phyloP scores from a whole-genome alignment of 2,888 invertebrate genomes.

The Pantelozetes paolii region DNA sequence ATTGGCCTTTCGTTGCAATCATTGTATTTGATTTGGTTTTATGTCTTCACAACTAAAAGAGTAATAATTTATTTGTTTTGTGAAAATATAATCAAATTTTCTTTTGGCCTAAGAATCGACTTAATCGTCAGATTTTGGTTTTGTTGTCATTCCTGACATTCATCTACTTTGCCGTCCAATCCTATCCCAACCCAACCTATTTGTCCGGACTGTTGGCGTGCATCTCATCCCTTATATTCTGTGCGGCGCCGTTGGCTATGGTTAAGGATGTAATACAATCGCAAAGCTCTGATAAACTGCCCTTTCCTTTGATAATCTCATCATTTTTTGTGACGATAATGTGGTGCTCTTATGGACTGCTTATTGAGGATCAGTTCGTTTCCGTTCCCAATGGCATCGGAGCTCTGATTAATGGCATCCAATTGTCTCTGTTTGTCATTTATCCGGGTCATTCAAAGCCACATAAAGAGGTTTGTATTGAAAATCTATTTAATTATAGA shows the following conservation, averaged over 20 bases:
- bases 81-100: neutral
- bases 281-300: slow-evolving; percentile 77
- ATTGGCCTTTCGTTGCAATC: slow-evolving; percentile 69
- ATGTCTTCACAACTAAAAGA: slow-evolving; percentile 69
- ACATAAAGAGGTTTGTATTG: slow-evolving; percentile 13
- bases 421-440: slow-evolving; percentile 65
- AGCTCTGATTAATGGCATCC: slow-evolving; percentile 65
- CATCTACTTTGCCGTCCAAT: slow-evolving; percentile 55
- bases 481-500: neutral
- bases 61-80: slow-evolving; percentile 50
- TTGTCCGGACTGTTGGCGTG: slow-evolving; percentile 63
- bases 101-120: slow-evolving; percentile 54
- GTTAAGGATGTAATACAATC: slow-evolving; percentile 69
- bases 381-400: slow-evolving; percentile 74
- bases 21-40: slow-evolving; percentile 66
- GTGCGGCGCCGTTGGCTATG: slow-evolving; percentile 75
- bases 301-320: slow-evolving; percentile 78
- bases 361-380: slow-evolving; percentile 69
- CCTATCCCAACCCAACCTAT: slow-evolving; percentile 58
- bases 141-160: slow-evolving; percentile 58
- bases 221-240: slow-evolving; percentile 69
- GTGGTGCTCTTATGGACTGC: slow-evolving; percentile 76
- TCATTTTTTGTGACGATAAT: slow-evolving; percentile 71
- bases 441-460: slow-evolving; percentile 57
- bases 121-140: slow-evolving; percentile 62